Evolutionary conservation across 2,797 vertebrate genomes (phyloP), one percentile per base, ranked within the genome.

Genomic region (Cheirogaleus major): DNA sequence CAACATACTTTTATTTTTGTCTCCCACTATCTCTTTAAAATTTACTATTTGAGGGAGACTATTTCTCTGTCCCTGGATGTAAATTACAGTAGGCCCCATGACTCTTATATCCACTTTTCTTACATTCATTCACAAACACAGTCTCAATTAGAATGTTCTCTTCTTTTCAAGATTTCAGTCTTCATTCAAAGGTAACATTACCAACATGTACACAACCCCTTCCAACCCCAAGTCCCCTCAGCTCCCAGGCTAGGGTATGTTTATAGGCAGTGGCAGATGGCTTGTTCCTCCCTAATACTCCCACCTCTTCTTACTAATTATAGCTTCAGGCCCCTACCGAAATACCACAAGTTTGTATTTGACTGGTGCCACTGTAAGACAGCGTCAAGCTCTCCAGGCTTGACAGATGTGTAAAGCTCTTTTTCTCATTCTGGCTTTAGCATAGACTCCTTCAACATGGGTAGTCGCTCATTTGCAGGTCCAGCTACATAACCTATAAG

Each of bases 81-180:
- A 89, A 70, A 84, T 88, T 57, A 96, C 2, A 65, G 5, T 30
- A 89, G 43, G 35, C 32, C 45, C 25, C 27, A 32, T 48, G 30
- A 93, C 18, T 84, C 63, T 94, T 30, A 73, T 3, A 72, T 22
- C 25, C 32, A 85, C 5, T 73, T 79, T 84, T 84, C 35, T 75
- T 61, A 69, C 7, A 87, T 63, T 72, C 45, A 80, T 52, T 80
- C 59, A 80, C 32, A 88, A 85, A 81, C 6, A 30, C 5, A 55
- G 48, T 72, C 79, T 91, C 65, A 91, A 93, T 52, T 73, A 86
- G 78, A 95, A 63, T 76, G 67, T 69, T 38, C 4, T 95, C 82
- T 76, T 57, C 48, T 27, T 55, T 48, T 70, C 55, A 86, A 30
- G 9, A 84, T 41, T 52, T 76, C n/a, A 25, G 7, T 52, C 41